phyloP scores from a whole-genome alignment of 2,888 invertebrate genomes.

The Lasioglossum oenotherae region DNA sequence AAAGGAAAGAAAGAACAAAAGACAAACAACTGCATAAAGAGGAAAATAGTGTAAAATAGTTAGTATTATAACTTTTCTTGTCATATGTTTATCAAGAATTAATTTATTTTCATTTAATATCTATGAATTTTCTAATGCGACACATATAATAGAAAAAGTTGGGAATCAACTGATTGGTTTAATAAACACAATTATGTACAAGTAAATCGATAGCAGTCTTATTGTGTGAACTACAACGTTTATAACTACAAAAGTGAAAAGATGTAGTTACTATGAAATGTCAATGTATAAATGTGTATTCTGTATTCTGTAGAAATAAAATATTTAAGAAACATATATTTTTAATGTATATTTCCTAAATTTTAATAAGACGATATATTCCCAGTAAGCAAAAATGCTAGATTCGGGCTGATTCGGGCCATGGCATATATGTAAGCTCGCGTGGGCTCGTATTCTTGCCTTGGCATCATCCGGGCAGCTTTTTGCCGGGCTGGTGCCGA shows the following conservation, averaged over 20 bases:
- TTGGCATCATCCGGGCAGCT: no score
- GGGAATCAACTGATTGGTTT: background rate
- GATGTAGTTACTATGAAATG: slow-evolving; percentile 25
- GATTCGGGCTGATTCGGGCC: no score
- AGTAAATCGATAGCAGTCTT: background rate
- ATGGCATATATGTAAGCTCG: no score
- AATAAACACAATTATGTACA: background rate
- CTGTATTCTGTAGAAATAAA: slow-evolving; percentile 7
- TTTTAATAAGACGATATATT: background rate
- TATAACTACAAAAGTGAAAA: background rate
- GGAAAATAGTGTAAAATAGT: slow-evolving; percentile 44
- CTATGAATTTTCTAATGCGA: background rate
- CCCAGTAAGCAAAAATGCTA: no score
- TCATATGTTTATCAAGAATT: background rate
- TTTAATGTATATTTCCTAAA: background rate
- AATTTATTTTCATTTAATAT: background rate
- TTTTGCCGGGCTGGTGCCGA: no score
- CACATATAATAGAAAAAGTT: background rate
- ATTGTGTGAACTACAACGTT: background rate
- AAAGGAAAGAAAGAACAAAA: slow-evolving; percentile 55
- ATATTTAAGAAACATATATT: slow-evolving; percentile 11
- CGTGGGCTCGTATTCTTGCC: no score
- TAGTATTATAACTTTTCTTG: background rate
- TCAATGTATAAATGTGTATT: background rate
- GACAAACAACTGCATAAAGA: slow-evolving; percentile 51